These are phyloP conservation scores for Rostratula benghalensis DNA, from an alignment of 2,113 vertebrate genomes.

Conservation along the genomic window DNA sequence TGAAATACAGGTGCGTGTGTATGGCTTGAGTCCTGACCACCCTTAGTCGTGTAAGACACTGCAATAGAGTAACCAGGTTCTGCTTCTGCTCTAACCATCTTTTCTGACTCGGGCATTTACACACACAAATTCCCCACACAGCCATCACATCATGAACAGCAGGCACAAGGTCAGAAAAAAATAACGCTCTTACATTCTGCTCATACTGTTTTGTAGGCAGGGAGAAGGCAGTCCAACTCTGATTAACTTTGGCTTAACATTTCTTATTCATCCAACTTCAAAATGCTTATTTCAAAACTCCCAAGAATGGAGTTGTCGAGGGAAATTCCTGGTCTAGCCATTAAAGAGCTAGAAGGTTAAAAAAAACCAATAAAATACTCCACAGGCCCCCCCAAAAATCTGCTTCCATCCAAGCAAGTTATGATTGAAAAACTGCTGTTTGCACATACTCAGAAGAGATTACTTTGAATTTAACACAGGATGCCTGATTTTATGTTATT, in stretches of 20 bases:
- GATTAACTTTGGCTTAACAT: not conserved
- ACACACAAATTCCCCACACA: rapidly evolving
- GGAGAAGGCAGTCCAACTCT: not conserved
- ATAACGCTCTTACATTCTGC: rapidly evolving
- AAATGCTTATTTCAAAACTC: not conserved
- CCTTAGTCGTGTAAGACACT: not conserved
- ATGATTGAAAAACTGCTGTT: not conserved
- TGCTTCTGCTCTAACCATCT: not conserved
- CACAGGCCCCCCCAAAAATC: not conserved
- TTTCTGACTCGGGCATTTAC: not conserved
- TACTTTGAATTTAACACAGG: not conserved
- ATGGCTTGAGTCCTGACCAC: not conserved
- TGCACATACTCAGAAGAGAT: not conserved
- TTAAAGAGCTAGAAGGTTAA: not conserved
- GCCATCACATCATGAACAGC: not conserved
- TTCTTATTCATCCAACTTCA: not conserved
- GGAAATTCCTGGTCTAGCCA: not conserved
- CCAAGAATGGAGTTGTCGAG: not conserved
- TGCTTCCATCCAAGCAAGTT: not conserved
- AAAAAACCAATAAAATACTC: not conserved
- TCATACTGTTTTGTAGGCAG: not conserved
- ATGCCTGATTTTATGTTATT: not conserved
- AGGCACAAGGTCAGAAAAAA: not conserved
- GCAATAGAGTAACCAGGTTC: not conserved
- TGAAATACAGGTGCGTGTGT: not conserved